Base-by-base conservation (phyloP, 1,140 invertebrate species). In the Hesperophylax magnus region DNA sequence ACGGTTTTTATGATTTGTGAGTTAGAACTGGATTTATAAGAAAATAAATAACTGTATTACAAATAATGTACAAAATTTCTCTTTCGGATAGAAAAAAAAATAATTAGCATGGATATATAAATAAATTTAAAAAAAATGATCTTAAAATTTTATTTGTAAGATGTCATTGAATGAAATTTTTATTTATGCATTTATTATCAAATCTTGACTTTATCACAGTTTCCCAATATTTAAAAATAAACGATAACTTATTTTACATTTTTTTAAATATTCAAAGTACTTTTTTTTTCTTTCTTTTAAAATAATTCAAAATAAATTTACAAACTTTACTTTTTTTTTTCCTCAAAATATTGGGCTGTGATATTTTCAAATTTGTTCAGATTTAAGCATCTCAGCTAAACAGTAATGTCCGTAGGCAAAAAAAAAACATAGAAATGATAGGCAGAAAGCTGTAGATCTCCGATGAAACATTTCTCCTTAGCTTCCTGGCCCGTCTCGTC, bases 131-230 rank as follows among this genome's bases (percentile, higher is more conserved):
- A 76, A 11, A 60, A 39, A 76, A 78, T 75, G 80, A 78, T 78
- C 80, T 78, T 78, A 81, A 67, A 78, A 52, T 60, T 60, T 56
- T 81, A 69, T 81, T 81, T 79, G 52, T 69, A 60, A 77, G 65
- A 80, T 67, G 31, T 54, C 56, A 77, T 77, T 54, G 9, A 34
- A 60, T 34, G 20, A 77, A 54, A 17, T 60, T 31, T 60, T 47
- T 47, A 14, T 47, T 47, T 14, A 47, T 11, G 39, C 39, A 47
- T 47, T 47, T 47, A 72, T 24, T 24, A 72, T 52, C 39, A 52
- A 61, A 61, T 20, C 7, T 61, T 22, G 58, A 61, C 39, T 47
- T 11, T 47, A 47, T 47, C 39, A 47, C 39, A 47, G 39, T 47
- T 14, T 47, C 39, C 39, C 39, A 47, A 47, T 47, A 47, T 47